Evolutionary conservation across 2,113 vertebrate genomes (phyloP).

Genomic region (Pica pica): DNA sequence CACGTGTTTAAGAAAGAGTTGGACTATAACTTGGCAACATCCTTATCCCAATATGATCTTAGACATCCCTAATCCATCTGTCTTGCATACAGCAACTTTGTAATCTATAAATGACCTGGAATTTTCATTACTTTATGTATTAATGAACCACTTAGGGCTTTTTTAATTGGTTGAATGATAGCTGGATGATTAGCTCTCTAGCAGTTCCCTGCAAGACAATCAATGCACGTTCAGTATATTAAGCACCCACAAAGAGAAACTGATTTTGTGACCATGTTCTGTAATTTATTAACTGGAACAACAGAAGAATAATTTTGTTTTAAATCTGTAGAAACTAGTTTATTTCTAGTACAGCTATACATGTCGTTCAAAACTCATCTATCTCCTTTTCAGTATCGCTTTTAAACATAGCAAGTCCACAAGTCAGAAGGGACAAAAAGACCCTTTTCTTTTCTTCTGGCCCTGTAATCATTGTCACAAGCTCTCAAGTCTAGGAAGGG

Average conservation of each 20-base stretch:
- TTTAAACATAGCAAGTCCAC: neutral
- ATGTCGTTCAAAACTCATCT: neutral
- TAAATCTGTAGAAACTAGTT: neutral
- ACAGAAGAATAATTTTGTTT: neutral
- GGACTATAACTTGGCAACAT: neutral
- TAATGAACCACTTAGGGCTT: neutral
- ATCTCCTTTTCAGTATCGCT: neutral
- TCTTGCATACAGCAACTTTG: neutral
- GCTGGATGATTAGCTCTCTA: neutral
- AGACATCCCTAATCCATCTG: neutral
- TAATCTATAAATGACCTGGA: neutral
- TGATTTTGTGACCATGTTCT: neutral
- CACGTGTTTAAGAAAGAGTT: neutral
- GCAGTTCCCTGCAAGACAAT: slow-evolving; percentile 15
- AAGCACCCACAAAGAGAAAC: neutral
- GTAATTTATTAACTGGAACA: neutral
- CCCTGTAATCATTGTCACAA: neutral
- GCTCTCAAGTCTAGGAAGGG: neutral
- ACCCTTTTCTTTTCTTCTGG: neutral
- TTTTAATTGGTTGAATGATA: neutral
- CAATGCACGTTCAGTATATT: slow-evolving; percentile 11
- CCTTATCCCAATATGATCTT: neutral
- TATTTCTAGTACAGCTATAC: neutral
- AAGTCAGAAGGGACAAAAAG: neutral
- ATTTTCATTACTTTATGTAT: neutral